phyloP scores from a whole-genome alignment of 2,113 vertebrate species.

The Pedionomus torquatus region DNA sequence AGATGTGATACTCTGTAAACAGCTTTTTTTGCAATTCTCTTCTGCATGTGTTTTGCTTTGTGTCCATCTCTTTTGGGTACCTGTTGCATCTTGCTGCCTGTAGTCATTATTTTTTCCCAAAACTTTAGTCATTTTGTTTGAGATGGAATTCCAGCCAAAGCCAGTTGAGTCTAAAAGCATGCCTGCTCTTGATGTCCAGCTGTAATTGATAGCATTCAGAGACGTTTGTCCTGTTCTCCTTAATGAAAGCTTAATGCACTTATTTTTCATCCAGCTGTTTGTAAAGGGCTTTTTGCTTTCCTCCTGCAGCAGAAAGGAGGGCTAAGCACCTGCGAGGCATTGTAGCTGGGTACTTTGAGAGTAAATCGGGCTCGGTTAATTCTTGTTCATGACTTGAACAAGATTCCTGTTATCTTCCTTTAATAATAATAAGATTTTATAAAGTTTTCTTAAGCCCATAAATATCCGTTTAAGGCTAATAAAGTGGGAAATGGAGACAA shows the following conservation, averaged over 20 bases:
- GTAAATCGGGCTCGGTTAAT: background rate
- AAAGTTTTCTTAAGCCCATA: background rate
- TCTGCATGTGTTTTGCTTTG: rapidly evolving
- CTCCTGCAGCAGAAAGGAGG: background rate
- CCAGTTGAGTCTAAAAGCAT: background rate
- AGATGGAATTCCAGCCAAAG: background rate
- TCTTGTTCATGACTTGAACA: background rate
- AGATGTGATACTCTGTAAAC: background rate
- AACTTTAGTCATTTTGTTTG: rapidly evolving
- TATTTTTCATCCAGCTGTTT: background rate
- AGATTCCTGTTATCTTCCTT: background rate
- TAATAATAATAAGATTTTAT: too few relatives aligned
- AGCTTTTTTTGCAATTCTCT: background rate
- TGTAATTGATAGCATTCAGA: background rate
- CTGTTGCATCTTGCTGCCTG: background rate
- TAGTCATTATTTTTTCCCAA: background rate
- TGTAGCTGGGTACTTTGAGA: background rate
- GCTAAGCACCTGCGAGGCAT: rapidly evolving
- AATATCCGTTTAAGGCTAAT: background rate
- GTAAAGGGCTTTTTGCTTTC: background rate
- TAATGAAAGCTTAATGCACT: background rate
- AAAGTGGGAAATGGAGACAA: background rate
- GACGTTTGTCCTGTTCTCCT: background rate
- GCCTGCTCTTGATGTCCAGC: background rate
- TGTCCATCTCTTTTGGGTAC: background rate